Evolutionary conservation across 2,797 vertebrate genomes (phyloP), one percentile per base, ranked within the genome.

Genomic region (Trematomus bernacchii): DNA sequence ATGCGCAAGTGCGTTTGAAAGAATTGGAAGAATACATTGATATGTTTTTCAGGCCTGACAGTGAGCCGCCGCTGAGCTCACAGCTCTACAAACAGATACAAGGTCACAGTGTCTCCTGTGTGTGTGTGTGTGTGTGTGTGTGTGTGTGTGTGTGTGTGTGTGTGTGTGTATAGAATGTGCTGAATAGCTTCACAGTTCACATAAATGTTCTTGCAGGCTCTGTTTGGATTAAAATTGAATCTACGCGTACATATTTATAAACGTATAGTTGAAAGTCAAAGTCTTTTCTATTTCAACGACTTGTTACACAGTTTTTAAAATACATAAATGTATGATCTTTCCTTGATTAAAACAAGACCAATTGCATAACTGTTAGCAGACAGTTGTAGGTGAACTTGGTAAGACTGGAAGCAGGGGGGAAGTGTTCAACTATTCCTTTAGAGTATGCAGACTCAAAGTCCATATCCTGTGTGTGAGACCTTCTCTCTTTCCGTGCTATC

Each of bases 1-100:
- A 72, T 75, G 50, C 42, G 47, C 47, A 58, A 74, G 40, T 66
- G 44, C 50, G 30, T 73, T 58, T 79, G 47, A 15, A 60, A 50
- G 66, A 68, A 2, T 44, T 62, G 18, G 60, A 77, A 37, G 51
- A 71, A 66, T 71, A 86, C 74, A 57, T 61, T 75, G 77, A 53
- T 78, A 19, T 84, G 69, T 82, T 80, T 80, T 80, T 71, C 86
- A 79, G 82, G 14, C 60, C 64, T 67, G 84, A 85, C 72, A 77
- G 80, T 10, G 80, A 85, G 65, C 85, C 73, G 83, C 76, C 65
- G 88, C 85, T 83, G 76, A 78, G 83, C 77, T 80, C 83, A 82
- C 79, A 86, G 86, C 85, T 85, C 74, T 50, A 58, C 77, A 88
- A 85, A 90, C 83, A 87, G 61, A 87, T 27, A 72, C 73, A 82